These are phyloP conservation scores for Lochmaea crataegi DNA, from an alignment of 2,888 invertebrate genomes.

Conservation along the genomic window DNA sequence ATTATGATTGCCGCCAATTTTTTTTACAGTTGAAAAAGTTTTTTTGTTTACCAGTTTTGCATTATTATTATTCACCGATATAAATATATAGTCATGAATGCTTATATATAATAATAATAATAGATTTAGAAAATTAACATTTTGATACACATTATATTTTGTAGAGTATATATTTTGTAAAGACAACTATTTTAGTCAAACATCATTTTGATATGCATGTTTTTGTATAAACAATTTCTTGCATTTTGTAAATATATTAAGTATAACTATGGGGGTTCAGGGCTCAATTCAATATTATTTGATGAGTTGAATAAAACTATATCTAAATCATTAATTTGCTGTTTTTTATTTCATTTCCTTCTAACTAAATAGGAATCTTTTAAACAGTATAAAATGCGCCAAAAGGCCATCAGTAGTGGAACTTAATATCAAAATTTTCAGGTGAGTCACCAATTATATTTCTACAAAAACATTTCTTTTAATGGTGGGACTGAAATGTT, in stretches of 20 bases:
- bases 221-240: constrained; percentile 56
- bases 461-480: too few species aligned
- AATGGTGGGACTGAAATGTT: too few species aligned
- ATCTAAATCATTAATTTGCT: constrained; percentile 19
- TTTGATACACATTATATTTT: constrained; percentile 58
- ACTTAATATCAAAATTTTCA: too few species aligned
- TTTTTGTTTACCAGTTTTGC: constrained; percentile 28
- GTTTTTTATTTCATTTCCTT: neutral
- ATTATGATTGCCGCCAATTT: constrained; percentile 12
- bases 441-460: too few species aligned
- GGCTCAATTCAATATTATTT: constrained; percentile 55
- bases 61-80: constrained; percentile 25
- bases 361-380: neutral
- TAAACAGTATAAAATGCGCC: too few species aligned
- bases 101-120: constrained; percentile 45
- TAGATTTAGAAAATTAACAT: constrained; percentile 48
- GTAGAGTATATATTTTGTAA: constrained; percentile 62
- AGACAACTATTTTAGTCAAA: constrained; percentile 52
- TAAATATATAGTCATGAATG: constrained; percentile 41
- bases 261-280: constrained; percentile 54
- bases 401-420: too few species aligned
- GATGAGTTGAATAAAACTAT: constrained; percentile 55
- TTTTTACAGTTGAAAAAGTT: constrained; percentile 25
- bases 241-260: constrained; percentile 57
- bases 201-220: constrained; percentile 55